A percentile compares a stretch with the other conserved stretches of the same genome.
phyloP scores from a whole-genome alignment of 2,113 vertebrate species.

The Saimiri boliviensis region DNA sequence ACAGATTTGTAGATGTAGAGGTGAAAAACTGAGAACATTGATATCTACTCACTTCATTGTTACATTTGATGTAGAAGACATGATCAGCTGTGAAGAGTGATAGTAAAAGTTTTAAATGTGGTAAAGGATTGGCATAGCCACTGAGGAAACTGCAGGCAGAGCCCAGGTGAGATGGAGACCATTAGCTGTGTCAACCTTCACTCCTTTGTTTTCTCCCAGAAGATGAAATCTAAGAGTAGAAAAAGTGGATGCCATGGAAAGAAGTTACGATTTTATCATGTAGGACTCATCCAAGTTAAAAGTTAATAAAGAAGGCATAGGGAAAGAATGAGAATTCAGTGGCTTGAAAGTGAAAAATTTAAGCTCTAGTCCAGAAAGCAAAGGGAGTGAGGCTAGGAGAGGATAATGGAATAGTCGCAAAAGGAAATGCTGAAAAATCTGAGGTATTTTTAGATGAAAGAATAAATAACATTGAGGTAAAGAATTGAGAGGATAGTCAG shows the following conservation, averaged over 20 bases:
- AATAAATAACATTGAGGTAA: neutral
- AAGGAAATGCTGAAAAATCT: neutral
- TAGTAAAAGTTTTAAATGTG: neutral
- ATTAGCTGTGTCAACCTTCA: neutral
- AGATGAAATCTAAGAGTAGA: neutral
- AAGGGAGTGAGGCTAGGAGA: neutral
- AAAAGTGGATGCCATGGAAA: neutral
- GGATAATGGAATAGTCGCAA: neutral
- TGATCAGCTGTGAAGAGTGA: neutral
- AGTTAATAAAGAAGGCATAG: neutral
- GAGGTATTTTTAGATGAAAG: neutral
- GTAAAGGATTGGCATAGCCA: neutral
- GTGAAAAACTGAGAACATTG: neutral
- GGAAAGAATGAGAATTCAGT: neutral
- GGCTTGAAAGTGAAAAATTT: neutral
- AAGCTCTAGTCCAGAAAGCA: neutral
- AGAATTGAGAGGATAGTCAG: neutral
- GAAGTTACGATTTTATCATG: neutral
- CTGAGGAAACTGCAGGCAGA: neutral
- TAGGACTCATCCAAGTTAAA: neutral
- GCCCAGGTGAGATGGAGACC: neutral
- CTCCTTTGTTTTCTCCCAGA: neutral
- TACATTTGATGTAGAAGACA: neutral
- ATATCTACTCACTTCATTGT: too few species aligned
- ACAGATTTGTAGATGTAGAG: neutral